Percentiles rank a stretch among this genome's conserved stretches.
Evolutionary conservation across 2,113 vertebrate genomes (phyloP).

Genomic region (Microtus richardsoni): DNA sequence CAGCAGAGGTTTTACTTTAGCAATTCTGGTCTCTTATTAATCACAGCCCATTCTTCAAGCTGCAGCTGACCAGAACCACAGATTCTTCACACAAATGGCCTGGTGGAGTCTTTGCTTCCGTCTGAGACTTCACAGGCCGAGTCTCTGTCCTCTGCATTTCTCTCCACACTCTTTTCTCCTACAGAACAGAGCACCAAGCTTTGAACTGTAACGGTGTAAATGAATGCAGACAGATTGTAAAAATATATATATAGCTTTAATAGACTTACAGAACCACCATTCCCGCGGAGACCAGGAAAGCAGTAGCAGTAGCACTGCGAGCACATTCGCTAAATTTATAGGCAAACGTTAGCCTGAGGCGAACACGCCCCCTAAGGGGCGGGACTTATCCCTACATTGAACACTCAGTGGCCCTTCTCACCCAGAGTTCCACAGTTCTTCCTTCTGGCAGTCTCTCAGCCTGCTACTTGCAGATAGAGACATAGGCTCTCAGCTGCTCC

Average conservation of each 20-base stretch:
- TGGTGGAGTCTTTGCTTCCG: not conserved
- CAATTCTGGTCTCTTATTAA: not conserved
- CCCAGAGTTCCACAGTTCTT: not conserved
- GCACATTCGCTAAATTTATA: too few relatives aligned
- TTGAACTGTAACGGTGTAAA: too few relatives aligned
- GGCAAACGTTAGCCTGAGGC: too few relatives aligned
- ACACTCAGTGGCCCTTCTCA: not conserved
- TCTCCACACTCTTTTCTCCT: not conserved
- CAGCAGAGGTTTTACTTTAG: not conserved
- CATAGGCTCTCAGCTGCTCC: not conserved
- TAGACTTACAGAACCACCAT: too few relatives aligned
- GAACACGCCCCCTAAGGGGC: too few relatives aligned
- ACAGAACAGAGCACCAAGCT: not conserved
- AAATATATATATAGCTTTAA: too few relatives aligned
- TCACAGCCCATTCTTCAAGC: not conserved
- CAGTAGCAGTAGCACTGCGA: too few relatives aligned
- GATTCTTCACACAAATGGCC: not conserved
- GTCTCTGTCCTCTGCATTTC: not conserved
- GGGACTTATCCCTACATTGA: too few relatives aligned
- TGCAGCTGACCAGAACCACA: not conserved
- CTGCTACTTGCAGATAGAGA: not conserved
- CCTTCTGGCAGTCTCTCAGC: not conserved
- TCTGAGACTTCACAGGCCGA: not conserved
- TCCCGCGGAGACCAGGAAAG: too few relatives aligned
- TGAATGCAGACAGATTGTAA: too few relatives aligned